Evolutionary conservation across 2,113 vertebrate genomes (phyloP).

Genomic region (Paralichthys olivaceus): DNA sequence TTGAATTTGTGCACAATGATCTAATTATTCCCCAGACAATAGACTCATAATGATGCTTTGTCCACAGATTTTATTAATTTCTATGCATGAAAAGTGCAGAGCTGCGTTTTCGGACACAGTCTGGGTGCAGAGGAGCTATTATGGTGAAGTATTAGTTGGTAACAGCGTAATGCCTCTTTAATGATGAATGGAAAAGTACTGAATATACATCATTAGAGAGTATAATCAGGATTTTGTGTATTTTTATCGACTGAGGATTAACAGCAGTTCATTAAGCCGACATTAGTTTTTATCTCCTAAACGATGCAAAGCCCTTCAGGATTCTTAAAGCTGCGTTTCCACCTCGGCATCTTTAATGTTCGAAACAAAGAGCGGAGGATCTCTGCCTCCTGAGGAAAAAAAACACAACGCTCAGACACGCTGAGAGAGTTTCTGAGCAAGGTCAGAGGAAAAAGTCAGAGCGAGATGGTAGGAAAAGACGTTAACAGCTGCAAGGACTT

Average conservation of each 20-base stretch:
- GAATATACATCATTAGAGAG: not conserved
- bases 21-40: slow-evolving; percentile 15
- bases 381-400: not conserved
- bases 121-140: not conserved
- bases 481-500: no score
- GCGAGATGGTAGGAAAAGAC: no score
- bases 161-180: not conserved
- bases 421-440: no score
- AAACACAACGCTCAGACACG: no score
- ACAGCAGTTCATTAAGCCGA: not conserved
- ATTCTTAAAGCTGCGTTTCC: not conserved
- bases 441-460: no score
- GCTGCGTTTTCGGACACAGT: not conserved
- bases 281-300: not conserved
- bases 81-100: not conserved
- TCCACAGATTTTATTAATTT: slow-evolving; percentile 10
- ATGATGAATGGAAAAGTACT: not conserved
- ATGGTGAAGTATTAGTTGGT: not conserved
- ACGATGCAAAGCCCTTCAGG: not conserved
- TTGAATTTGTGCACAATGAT: not conserved
- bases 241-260: not conserved
- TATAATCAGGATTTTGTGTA: not conserved
- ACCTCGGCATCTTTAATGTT: not conserved
- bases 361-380: not conserved
- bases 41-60: not conserved